Conservation (phyloP, 2,797 vertebrate genomes). For the Microctenopoma stevenorrisi region DNA sequence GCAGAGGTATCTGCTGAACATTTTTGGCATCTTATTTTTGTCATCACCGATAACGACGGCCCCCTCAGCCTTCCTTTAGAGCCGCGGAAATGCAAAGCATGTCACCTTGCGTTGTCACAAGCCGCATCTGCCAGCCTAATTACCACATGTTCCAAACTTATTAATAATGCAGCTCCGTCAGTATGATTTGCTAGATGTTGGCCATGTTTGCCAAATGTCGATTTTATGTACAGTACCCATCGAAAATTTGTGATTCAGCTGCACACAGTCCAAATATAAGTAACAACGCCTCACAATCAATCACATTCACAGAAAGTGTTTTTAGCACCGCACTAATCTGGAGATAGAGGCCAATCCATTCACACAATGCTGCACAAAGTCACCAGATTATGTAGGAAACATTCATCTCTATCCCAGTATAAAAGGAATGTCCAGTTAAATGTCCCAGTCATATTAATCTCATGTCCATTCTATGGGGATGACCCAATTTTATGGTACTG, state of each 20-base stretch:
- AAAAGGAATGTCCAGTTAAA: neutral
- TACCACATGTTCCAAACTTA: slow-evolving; percentile 44
- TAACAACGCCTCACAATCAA: neutral
- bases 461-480: neutral
- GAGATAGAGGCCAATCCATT: neutral
- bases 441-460: too few species aligned
- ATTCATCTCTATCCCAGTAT: neutral
- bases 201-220: neutral
- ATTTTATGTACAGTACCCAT: neutral
- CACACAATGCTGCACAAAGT: too few species aligned
- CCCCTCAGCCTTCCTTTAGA: slow-evolving; percentile 59
- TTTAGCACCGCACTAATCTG: neutral
- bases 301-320: too few species aligned
- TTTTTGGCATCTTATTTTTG: slow-evolving; percentile 63
- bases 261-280: neutral
- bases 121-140: slow-evolving; percentile 69
- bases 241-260: neutral
- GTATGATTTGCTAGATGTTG: slow-evolving; percentile 30
- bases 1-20: slow-evolving; percentile 70
- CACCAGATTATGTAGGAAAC: neutral
- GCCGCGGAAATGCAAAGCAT: slow-evolving; percentile 66
- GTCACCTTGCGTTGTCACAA: slow-evolving; percentile 80
- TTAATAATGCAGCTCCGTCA: slow-evolving; percentile 45
- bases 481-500: too few species aligned
- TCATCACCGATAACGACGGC: slow-evolving; percentile 44